phyloP scores from a whole-genome alignment of 2,888 invertebrate genomes.

The Ichneumon xanthorius region DNA sequence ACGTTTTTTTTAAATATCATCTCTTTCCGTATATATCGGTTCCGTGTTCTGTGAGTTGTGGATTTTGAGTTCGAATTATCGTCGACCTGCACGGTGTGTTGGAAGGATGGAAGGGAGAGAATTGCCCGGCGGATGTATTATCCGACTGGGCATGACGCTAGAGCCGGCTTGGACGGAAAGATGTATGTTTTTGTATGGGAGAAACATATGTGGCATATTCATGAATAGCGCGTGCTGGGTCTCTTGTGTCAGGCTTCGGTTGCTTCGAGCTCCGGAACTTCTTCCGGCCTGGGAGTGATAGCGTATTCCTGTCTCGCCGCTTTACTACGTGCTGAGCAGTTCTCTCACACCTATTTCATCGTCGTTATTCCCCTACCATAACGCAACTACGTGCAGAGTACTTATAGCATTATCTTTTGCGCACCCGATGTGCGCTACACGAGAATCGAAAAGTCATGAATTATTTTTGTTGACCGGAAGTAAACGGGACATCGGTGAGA shows the following conservation, averaged over 20 bases:
- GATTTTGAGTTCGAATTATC: background rate
- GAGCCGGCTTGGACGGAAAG: conserved; percentile 1
- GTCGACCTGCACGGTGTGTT: background rate
- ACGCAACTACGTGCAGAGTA: conserved; percentile 21
- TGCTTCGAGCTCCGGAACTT: conserved; percentile 77
- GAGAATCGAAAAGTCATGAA: conserved; percentile 35
- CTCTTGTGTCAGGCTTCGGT: conserved; percentile 47
- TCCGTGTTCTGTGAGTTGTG: background rate
- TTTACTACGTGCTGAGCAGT: conserved; percentile 65
- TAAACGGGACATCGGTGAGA: conserved; percentile 57
- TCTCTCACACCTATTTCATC: conserved; percentile 60
- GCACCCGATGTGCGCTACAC: conserved; percentile 31
- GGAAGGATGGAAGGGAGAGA: conserved; percentile 13
- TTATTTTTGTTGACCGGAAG: conserved; percentile 60
- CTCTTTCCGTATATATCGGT: background rate
- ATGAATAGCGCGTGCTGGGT: conserved; percentile 38
- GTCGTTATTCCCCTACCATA: conserved; percentile 10
- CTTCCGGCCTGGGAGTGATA: conserved; percentile 77
- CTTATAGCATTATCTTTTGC: conserved; percentile 36
- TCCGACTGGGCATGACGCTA: conserved; percentile 17
- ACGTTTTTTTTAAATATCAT: conserved; percentile 7
- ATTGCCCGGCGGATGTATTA: conserved; percentile 32
- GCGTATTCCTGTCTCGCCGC: conserved; percentile 76
- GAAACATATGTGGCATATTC: background rate
- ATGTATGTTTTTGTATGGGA: conserved; percentile 2